phyloP scores from a whole-genome alignment of 2,113 vertebrate species.

The Galemys pyrenaicus region DNA sequence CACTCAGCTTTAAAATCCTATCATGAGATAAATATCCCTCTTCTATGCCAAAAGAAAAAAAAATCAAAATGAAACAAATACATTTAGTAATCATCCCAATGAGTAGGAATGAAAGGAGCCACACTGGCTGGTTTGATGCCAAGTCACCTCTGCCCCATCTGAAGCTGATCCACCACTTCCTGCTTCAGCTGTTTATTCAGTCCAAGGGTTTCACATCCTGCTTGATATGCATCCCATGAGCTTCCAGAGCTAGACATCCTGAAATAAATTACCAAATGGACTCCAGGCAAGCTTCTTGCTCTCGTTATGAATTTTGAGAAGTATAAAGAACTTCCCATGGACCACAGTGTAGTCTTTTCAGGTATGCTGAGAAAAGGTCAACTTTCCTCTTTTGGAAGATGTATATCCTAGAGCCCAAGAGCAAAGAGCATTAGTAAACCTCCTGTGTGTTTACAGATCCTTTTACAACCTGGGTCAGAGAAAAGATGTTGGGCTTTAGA shows the following conservation, averaged over 20 bases:
- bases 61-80: conserved; percentile 60
- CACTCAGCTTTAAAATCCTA: conserved; percentile 63
- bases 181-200: conserved; percentile 47
- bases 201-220: conserved; percentile 39
- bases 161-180: conserved; percentile 2
- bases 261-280: conserved; percentile 69
- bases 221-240: conserved; percentile 57
- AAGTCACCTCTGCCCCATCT: conserved; percentile 34
- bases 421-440: neutral
- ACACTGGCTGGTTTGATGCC: neutral
- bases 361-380: neutral
- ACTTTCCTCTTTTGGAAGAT: neutral
- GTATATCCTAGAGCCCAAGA: neutral
- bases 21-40: conserved; percentile 58
- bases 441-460: neutral
- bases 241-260: conserved; percentile 61
- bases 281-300: conserved; percentile 58
- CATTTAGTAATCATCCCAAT: conserved; percentile 58
- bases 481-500: neutral
- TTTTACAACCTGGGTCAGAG: neutral
- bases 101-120: conserved; percentile 21
- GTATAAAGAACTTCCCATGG: neutral
- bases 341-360: conserved; percentile 33
- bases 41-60: conserved; percentile 32
- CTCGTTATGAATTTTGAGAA: conserved; percentile 47